Base-by-base conservation (phyloP, 1,140 invertebrate genomes). In the Drosophila asahinai region DNA sequence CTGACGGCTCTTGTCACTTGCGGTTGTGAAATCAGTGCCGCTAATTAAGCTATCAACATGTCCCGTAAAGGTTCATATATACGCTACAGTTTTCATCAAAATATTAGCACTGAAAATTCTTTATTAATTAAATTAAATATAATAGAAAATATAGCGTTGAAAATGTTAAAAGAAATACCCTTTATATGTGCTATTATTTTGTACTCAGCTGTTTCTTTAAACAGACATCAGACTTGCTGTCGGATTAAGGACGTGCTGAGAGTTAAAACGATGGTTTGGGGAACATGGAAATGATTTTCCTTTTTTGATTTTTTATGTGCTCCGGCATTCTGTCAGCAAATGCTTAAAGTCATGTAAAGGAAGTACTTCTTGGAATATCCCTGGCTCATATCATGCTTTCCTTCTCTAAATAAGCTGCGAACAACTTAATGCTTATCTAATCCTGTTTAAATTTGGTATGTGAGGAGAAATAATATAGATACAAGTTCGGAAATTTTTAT, bases 11-110 rank as follows among this genome's bases (percentile, higher is more conserved):
- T 12, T 15, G 43, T 61, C 38, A 22, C 17, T 49, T 49, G 59
- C 42, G 42, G 59, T 22, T 19, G 43, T 7, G 33, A 40, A 40
- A 57, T 40, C 54, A 57, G 54, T 36, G 54, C 2, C 1, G 15
- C 54, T 57, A 57, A 57, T 57, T 57, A 57, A 57, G 54, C 54
- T 57, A 57, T 57, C 54, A 57, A 40, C 54, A 57, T 15, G 38
- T 4, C 19, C 33, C 22, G 52, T 11, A 36, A 36, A 11, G 33
- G 33, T 11, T 11, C 33, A 33, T 33, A 33, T 33, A 33, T 33
- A 33, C 30, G 2, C 9, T 36, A 15, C 3, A 22, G 19, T 38
- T 15, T 38, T 38, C 19, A 22, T 38, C 6, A 57, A 40, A 55
- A 25, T 55, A 22, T 40, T 40, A 55, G 33, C 54, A 25, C 33